phyloP scores from a whole-genome alignment of 1,140 invertebrate genomes.

The Phthorimaea operculella region DNA sequence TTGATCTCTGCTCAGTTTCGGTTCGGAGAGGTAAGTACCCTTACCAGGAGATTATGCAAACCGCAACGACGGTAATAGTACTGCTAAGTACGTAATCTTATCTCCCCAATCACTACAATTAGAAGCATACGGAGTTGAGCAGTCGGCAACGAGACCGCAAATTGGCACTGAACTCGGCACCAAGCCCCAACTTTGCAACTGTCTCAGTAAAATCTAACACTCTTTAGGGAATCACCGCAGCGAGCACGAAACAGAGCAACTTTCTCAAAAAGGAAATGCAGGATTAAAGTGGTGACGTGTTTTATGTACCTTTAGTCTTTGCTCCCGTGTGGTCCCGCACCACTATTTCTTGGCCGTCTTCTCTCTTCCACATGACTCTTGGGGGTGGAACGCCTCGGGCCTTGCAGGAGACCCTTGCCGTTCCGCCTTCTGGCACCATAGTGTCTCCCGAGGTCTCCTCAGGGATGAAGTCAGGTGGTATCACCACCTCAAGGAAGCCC shows the following conservation, averaged over 20 bases:
- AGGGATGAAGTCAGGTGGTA: constrained; percentile 87
- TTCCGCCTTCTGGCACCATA: constrained; percentile 85
- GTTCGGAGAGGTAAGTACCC: too few species aligned
- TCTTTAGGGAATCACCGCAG: not conserved
- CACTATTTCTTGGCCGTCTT: constrained; percentile 85
- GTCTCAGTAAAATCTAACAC: not conserved
- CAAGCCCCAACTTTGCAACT: not conserved
- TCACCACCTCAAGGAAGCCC: constrained; percentile 85
- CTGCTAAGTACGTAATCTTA: not conserved
- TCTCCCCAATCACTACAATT: not conserved
- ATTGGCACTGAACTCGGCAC: not conserved
- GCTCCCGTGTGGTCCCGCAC: constrained; percentile 74
- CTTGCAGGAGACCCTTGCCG: constrained; percentile 74
- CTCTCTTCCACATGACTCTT: constrained; percentile 87
- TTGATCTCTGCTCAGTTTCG: too few species aligned
- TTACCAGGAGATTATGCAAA: not conserved
- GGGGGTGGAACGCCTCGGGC: constrained; percentile 88
- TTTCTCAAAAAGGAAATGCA: not conserved
- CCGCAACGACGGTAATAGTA: not conserved
- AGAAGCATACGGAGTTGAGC: not conserved
- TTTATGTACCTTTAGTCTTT: constrained; percentile 71
- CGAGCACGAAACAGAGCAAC: not conserved
- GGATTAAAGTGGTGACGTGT: not conserved
- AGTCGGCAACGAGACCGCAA: not conserved
- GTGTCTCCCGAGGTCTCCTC: constrained; percentile 86